A percentile compares a stretch with the other conserved stretches of the same genome.
phyloP scores from a whole-genome alignment of 35 echinoderm and acorn worm species.

The Eucidaris tribuloides region DNA sequence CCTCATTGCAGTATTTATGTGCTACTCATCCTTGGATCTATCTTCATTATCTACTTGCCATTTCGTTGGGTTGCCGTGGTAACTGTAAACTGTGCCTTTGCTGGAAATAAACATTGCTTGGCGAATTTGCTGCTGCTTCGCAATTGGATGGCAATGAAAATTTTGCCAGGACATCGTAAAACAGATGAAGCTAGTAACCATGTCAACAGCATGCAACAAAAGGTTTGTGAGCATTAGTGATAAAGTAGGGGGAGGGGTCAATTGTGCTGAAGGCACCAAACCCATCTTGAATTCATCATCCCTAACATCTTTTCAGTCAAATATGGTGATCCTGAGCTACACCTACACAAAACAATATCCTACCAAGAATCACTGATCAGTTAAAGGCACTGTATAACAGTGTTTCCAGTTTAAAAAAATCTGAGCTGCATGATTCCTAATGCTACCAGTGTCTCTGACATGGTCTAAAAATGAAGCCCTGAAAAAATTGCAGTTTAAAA shows the following conservation, averaged over 20 bases:
- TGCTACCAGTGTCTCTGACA: no score
- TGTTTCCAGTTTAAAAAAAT: no score
- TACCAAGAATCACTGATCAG: no score
- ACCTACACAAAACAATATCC: no score
- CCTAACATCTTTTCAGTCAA: no score
- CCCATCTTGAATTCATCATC: not conserved
- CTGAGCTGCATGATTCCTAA: no score
- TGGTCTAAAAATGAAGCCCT: no score
- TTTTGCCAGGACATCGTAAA: not conserved
- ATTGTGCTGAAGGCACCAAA: not conserved
- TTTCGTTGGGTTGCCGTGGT: constrained; percentile 25
- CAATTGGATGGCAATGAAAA: not conserved
- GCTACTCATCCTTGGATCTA: no score
- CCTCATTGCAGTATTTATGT: no score
- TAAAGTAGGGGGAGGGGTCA: not conserved
- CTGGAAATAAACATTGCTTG: not conserved
- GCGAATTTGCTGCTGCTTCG: not conserved
- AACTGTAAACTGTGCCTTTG: constrained; percentile 6
- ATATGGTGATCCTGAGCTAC: no score
- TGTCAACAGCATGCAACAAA: not conserved
- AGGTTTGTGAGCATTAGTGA: not conserved
- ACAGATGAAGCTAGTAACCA: not conserved
- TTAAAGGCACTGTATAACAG: no score
- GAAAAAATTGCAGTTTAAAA: no score
- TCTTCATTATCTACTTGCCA: not conserved